These are phyloP conservation scores for Lipophrys pholis DNA, from an alignment of 2,113 vertebrate genomes.

Conservation along the genomic window DNA sequence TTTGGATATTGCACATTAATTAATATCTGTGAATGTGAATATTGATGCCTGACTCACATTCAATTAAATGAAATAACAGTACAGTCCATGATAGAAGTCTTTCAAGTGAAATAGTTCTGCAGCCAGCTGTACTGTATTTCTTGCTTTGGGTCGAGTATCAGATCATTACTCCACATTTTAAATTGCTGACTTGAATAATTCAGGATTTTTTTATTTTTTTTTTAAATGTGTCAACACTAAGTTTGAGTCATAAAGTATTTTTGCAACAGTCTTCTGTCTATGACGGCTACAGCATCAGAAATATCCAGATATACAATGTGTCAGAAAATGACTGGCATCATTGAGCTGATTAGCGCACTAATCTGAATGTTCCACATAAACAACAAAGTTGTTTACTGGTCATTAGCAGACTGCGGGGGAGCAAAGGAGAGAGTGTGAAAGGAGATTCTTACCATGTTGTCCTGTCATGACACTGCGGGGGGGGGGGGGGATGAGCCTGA, in stretches of 20 bases:
- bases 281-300: not conserved
- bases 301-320: not conserved
- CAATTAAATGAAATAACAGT: not conserved
- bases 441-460: constrained; percentile 30
- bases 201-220: constrained; percentile 32
- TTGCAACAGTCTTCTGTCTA: not conserved
- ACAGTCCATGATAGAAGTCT: not conserved
- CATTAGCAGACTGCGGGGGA: not conserved
- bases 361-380: not conserved
- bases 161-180: not conserved
- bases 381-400: constrained; percentile 41
- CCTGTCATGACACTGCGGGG: constrained; percentile 45
- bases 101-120: not conserved
- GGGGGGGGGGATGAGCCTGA: constrained; percentile 57
- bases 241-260: constrained; percentile 1
- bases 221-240: constrained; percentile 11
- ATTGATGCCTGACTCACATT: too few species aligned
- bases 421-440: constrained; percentile 53
- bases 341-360: not conserved
- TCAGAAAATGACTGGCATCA: not conserved
- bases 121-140: not conserved
- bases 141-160: not conserved
- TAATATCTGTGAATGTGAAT: too few species aligned
- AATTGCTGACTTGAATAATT: constrained; percentile 49
- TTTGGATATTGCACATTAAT: too few species aligned